These are phyloP conservation scores for Leptodactylus fallax DNA, from an alignment of 2,797 vertebrate species.

Conservation along the genomic window DNA sequence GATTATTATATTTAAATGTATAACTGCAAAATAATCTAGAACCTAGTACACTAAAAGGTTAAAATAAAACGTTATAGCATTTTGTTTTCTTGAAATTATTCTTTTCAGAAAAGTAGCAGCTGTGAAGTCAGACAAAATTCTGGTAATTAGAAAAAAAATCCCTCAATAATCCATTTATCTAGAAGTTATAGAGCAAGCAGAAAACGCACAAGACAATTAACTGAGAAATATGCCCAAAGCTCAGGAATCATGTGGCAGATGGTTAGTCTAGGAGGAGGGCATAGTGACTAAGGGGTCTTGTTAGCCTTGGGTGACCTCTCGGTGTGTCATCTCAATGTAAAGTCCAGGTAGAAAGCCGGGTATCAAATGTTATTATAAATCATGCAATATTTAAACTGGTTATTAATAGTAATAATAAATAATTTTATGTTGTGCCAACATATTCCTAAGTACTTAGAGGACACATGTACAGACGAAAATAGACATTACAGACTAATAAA, in stretches of 20 bases:
- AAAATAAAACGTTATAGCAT: background rate
- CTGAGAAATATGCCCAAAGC: constrained; percentile 47
- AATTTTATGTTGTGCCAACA: too few species aligned
- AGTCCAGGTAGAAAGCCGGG: too few species aligned
- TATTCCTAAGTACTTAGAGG: too few species aligned
- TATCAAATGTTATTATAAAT: too few species aligned
- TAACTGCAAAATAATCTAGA: background rate
- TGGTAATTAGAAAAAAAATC: constrained; percentile 61
- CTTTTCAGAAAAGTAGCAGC: constrained; percentile 21
- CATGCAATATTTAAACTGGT: too few species aligned
- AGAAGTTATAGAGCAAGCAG: constrained; percentile 52
- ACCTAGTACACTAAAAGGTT: background rate
- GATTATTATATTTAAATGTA: background rate
- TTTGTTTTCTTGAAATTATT: background rate
- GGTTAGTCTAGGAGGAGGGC: constrained; percentile 34
- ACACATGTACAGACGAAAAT: too few species aligned
- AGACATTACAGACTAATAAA: too few species aligned
- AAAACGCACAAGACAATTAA: constrained; percentile 54
- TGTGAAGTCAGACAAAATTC: constrained; percentile 44
- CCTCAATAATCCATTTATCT: constrained; percentile 57
- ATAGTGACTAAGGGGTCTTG: background rate
- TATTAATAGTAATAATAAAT: too few species aligned
- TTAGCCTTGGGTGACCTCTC: too few species aligned
- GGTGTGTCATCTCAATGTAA: too few species aligned
- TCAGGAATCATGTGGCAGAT: constrained; percentile 62